A percentile compares a stretch with the other conserved stretches of the same genome.
phyloP scores from a whole-genome alignment of 2,113 vertebrate genomes.

The Hippocampus zosterae region DNA sequence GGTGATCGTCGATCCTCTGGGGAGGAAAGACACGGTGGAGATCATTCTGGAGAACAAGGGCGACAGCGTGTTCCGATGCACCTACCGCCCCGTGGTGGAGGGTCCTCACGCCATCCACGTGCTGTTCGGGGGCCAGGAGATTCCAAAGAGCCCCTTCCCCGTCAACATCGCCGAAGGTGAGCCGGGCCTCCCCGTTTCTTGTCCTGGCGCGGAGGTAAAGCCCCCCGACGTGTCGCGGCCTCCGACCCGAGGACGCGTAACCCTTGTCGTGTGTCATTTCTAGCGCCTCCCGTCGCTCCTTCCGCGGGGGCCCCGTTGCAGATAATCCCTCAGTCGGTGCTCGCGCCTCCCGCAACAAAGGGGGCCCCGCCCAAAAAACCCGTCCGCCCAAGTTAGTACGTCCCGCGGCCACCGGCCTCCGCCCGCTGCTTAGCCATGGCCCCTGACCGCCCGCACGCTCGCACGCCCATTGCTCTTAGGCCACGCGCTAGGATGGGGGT shows the following conservation, averaged over 20 bases:
- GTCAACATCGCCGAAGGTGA: conserved; percentile 91
- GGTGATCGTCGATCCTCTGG: conserved; percentile 89
- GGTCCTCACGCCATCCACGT: conserved; percentile 84
- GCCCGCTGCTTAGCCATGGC: conserved; percentile 27
- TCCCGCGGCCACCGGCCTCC: conserved; percentile 53
- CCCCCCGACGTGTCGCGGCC: conserved; percentile 21
- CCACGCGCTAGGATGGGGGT: background rate
- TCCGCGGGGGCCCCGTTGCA: conserved; percentile 53
- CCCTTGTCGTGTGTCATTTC: conserved; percentile 67
- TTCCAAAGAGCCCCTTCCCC: conserved; percentile 86
- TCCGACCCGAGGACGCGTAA: conserved; percentile 33
- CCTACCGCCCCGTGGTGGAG: conserved; percentile 85
- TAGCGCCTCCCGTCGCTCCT: conserved; percentile 64
- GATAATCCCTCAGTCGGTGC: conserved; percentile 71
- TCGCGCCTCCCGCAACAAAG: conserved; percentile 66
- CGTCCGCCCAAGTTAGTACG: conserved; percentile 73
- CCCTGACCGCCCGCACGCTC: background rate
- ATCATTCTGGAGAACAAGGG: conserved; percentile 92
- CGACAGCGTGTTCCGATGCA: conserved; percentile 90
- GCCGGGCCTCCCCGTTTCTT: conserved; percentile 48
- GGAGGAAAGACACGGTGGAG: conserved; percentile 88
- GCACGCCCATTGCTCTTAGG: background rate
- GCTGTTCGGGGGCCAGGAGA: conserved; percentile 82
- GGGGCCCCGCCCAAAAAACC: conserved; percentile 69
- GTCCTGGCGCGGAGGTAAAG: conserved; percentile 30